These are phyloP conservation scores for Cardiocondyla obscurior DNA, from an alignment of 1,140 invertebrate species.

Conservation along the genomic window DNA sequence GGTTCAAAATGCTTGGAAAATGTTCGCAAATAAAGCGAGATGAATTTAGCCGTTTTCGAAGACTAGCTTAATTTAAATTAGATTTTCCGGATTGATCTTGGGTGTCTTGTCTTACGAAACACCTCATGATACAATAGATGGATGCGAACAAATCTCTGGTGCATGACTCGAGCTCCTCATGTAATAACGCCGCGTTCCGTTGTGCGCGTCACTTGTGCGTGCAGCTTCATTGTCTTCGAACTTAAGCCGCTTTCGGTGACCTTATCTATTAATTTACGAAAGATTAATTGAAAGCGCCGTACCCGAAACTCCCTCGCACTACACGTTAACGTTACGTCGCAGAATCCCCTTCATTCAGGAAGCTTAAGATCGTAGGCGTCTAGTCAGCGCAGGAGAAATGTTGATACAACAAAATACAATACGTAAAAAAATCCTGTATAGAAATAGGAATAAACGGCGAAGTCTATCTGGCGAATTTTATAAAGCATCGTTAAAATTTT, in stretches of 20 bases:
- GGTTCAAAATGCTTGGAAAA: neutral
- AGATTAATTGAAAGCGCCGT: constrained; percentile 54
- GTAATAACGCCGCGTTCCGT: constrained; percentile 34
- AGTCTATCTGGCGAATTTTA: neutral
- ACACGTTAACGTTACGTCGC: constrained; percentile 17
- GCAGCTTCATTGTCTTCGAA: constrained; percentile 41
- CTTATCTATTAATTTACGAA: constrained; percentile 58
- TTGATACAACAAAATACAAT: neutral
- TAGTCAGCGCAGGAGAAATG: neutral
- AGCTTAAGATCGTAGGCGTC: neutral
- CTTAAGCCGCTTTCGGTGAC: constrained; percentile 53
- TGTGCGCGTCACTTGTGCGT: constrained; percentile 33
- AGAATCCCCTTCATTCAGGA: constrained; percentile 10
- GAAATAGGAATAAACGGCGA: neutral
- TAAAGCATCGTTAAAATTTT: too few relatives aligned
- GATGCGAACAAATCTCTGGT: constrained; percentile 43
- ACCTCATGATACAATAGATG: constrained; percentile 13
- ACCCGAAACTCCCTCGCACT: neutral
- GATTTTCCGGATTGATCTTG: constrained; percentile 16
- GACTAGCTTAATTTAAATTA: constrained; percentile 26
- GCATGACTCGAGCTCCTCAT: constrained; percentile 41
- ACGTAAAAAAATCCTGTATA: neutral
- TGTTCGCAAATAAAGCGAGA: neutral
- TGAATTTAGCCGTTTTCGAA: neutral
- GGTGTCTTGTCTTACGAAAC: constrained; percentile 3